Percentiles rank a stretch among this genome's conserved stretches.
These are phyloP conservation scores for Spheniscus humboldti DNA, from an alignment of 2,797 vertebrate species.

Conservation along the genomic window DNA sequence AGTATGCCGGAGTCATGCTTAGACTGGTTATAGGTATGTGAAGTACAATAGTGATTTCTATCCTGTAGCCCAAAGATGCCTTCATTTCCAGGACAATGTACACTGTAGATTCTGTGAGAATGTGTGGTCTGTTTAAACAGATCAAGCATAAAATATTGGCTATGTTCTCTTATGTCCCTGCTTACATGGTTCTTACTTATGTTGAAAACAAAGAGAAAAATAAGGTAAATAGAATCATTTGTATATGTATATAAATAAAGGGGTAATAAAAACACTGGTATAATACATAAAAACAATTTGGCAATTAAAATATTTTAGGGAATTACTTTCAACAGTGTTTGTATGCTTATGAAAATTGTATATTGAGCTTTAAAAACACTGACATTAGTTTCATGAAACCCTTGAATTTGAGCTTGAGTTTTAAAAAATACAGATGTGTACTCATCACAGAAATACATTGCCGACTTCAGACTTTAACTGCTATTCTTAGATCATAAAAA, in stretches of 20 bases:
- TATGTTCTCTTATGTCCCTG: neutral
- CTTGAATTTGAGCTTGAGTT: neutral
- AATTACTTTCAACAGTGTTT: neutral
- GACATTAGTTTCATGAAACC: neutral
- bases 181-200: neutral
- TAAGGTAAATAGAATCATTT: neutral
- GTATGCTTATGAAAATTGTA: neutral
- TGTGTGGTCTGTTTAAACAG: neutral
- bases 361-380: neutral
- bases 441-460: neutral
- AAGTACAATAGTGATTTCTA: neutral
- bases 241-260: neutral
- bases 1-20: neutral
- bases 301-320: neutral
- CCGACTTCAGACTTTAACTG: neutral
- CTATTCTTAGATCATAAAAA: neutral
- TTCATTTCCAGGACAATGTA: neutral
- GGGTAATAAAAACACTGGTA: accelerated
- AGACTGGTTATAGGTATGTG: neutral
- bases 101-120: neutral
- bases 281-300: neutral
- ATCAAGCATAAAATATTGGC: neutral
- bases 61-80: neutral
- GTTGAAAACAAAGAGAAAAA: neutral
- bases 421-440: neutral